phyloP scores from a whole-genome alignment of 1,140 invertebrate genomes.

The Drosophila equinoxialis region DNA sequence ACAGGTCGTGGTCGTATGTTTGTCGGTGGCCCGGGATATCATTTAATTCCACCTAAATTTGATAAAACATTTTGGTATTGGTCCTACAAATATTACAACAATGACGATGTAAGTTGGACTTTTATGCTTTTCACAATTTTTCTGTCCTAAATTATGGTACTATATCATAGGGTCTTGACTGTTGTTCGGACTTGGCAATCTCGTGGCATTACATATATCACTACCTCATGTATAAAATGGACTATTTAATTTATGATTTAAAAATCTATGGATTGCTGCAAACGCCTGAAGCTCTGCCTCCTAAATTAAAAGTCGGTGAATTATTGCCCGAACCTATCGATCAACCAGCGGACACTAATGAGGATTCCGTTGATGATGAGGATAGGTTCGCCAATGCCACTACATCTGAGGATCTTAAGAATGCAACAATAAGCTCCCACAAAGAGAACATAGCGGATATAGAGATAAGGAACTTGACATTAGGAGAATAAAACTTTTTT shows the following conservation, averaged over 20 bases:
- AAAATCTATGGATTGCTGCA: conserved; percentile 90
- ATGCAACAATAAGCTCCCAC: too few species aligned
- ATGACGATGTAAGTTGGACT: conserved; percentile 45
- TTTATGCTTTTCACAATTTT: too few species aligned
- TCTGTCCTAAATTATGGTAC: too few species aligned
- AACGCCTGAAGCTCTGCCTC: conserved; percentile 21
- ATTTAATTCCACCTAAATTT: conserved; percentile 36
- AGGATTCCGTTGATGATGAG: conserved; percentile 60
- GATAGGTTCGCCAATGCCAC: conserved; percentile 36
- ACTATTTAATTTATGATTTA: conserved; percentile 98
- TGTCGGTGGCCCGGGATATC: conserved; percentile 90
- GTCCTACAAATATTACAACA: conserved; percentile 47
- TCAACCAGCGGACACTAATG: conserved; percentile 42
- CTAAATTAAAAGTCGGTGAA: conserved; percentile 49
- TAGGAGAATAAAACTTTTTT: too few species aligned
- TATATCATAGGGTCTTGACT: conserved; percentile 84
- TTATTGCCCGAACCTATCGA: conserved; percentile 36
- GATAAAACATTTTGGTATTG: conserved; percentile 49
- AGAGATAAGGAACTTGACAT: too few species aligned
- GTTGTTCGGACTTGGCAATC: conserved; percentile 97
- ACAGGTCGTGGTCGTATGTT: conserved; percentile 94
- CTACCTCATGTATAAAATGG: conserved; percentile 96
- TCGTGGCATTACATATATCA: conserved; percentile 98
- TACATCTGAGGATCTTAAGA: too few species aligned
- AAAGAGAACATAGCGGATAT: too few species aligned